A percentile compares a stretch with the other conserved stretches of the same genome.
These are phyloP conservation scores for Drosophila ochracea DNA, from an alignment of 2,888 invertebrate species.

Conservation along the genomic window DNA sequence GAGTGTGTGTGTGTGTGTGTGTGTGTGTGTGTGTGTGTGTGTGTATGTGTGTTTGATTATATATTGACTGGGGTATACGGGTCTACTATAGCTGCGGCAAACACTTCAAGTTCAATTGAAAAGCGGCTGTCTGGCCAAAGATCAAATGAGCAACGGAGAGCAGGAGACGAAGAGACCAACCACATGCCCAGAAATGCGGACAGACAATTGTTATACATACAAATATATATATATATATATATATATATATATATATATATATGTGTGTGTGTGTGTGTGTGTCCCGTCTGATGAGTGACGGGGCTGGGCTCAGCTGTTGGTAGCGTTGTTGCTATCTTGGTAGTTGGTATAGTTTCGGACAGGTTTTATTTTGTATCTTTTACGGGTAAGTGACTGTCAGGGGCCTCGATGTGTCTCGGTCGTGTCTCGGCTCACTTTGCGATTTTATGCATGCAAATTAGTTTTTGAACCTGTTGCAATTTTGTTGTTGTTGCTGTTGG, in stretches of 20 bases:
- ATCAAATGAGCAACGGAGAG: conserved; percentile 41
- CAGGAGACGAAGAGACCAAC: conserved; percentile 43
- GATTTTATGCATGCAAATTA: conserved; percentile 80
- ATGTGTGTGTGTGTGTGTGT: no score
- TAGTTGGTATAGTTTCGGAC: conserved; percentile 55
- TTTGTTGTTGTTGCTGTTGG: conserved; percentile 31
- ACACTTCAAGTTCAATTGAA: conserved; percentile 79
- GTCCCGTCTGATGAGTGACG: conserved; percentile 20
- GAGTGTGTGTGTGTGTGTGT: conserved; percentile 17
- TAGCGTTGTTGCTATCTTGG: conserved; percentile 24
- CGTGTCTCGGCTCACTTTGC: conserved; percentile 66
- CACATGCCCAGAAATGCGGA: conserved; percentile 57
- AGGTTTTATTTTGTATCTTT: conserved; percentile 24
- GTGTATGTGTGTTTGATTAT: conserved; percentile 25
- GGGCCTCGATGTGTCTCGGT: conserved; percentile 64
- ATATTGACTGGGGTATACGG: conserved; percentile 9
- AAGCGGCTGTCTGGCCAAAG: conserved; percentile 66
- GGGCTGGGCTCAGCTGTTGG: conserved; percentile 49
- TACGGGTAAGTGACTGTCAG: conserved; percentile 49
- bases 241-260: not conserved
- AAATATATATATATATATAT: not conserved
- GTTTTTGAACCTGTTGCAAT: conserved; percentile 79
- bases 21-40: conserved; percentile 15
- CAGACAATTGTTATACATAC: conserved; percentile 56
- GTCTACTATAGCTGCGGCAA: conserved; percentile 26